Conservation (phyloP, 2,888 invertebrate genomes). For the Leistus spinibarbis region DNA sequence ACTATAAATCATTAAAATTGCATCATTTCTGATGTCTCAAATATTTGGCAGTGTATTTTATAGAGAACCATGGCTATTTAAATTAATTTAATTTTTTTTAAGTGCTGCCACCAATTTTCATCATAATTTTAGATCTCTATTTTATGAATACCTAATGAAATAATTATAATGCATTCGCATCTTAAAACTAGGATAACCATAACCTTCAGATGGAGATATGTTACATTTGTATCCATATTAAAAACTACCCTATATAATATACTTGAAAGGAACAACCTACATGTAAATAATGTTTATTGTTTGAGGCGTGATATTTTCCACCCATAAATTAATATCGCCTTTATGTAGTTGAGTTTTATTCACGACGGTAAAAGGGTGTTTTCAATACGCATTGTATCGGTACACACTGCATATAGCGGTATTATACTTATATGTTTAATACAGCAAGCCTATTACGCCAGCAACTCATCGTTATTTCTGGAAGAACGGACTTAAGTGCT, state of each 20-base stretch:
- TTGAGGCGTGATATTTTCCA: constrained; percentile 16
- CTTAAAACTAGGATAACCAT: too few species aligned
- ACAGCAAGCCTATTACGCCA: constrained; percentile 24
- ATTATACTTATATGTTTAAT: constrained; percentile 22
- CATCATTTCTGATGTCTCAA: too few species aligned
- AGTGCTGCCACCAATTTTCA: too few species aligned
- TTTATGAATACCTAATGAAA: too few species aligned
- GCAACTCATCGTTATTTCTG: constrained; percentile 20
- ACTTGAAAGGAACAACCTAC: background rate
- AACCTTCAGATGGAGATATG: background rate
- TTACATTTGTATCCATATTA: background rate
- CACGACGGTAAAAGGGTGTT: constrained; percentile 11
- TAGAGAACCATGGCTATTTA: too few species aligned
- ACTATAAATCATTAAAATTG: too few species aligned
- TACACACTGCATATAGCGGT: background rate
- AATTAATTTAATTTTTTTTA: too few species aligned
- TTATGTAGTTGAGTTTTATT: constrained; percentile 4
- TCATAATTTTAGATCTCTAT: too few species aligned
- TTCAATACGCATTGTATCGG: background rate
- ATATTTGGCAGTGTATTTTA: too few species aligned
- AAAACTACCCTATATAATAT: background rate
- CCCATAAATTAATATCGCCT: constrained; percentile 9
- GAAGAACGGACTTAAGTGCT: constrained; percentile 25
- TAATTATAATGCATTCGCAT: too few species aligned
- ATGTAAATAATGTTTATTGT: constrained; percentile 7